Base-by-base conservation (phyloP, 1,140 invertebrate species). In the Brevipalpus yothersi region DNA sequence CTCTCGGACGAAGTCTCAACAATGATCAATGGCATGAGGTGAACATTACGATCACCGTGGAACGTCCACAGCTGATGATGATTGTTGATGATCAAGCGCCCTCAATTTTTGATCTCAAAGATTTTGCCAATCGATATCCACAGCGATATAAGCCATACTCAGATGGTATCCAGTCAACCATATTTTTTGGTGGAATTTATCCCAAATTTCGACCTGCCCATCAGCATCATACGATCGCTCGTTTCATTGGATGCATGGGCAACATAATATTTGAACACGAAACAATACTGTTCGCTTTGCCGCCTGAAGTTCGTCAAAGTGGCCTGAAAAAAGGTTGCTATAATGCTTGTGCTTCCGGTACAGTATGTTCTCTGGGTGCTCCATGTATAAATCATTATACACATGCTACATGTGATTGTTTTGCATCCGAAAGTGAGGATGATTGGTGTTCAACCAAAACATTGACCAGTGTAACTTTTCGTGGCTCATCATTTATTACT, bases 401-500 rank as follows among this genome's bases (percentile, higher is more conserved):
- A 65, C 80, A 80, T 60, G 77, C 84, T 47, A 81, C 82, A 4
- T 90, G 86, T 66, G 84, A 90, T 68, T 94, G 88, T 70, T 92
- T 92, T 69, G 86, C 86, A 23, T 88, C 86, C 3, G 77, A 80
- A 65, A 86, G 87, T 70, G 86, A 93, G 73, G 87, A 88, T 66
- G 80, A 86, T 64, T 79, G 81, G 59, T 94, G 88, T 70, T 58
- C 60, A 19, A 54, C 58, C 17, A 39, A 39, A 90, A 86, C 83
- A 72, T 82, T 85, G 4, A 88, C 87, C 1, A 79, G 84, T 59
- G 73, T 92, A 39, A 92, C 88, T 0, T 71, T 92, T 12, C 76
- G 84, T 62, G 88, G 89, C 0, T 89, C 87, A 58, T 90, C 88
- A 39, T 92, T 86, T 73, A 80, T 94, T 1, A 89, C 85, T 1